phyloP scores from a whole-genome alignment of 2,797 vertebrate species.

The Acipenser ruthenus region DNA sequence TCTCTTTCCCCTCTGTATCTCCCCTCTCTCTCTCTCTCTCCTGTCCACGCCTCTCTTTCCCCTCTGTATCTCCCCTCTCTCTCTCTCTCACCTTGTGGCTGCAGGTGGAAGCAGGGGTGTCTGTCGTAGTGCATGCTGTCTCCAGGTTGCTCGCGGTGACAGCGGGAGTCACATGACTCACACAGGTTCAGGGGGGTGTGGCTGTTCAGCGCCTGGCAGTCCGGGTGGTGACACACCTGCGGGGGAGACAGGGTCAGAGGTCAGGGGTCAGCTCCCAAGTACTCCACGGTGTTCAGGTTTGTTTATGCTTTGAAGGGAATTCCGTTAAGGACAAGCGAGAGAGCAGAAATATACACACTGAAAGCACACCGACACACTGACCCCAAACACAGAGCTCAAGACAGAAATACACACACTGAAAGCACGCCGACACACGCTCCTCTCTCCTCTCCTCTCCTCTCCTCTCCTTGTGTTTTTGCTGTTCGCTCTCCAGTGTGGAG shows the following conservation, averaged over 20 bases:
- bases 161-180: slow-evolving; percentile 76
- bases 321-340: too few species aligned
- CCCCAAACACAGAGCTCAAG: too few species aligned
- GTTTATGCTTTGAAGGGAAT: too few species aligned
- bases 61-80: too few species aligned
- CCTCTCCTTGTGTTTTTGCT: background rate
- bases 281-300: too few species aligned
- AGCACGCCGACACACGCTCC: too few species aligned
- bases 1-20: too few species aligned
- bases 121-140: slow-evolving; percentile 79
- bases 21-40: background rate
- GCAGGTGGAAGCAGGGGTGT: slow-evolving; percentile 80
- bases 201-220: slow-evolving; percentile 77
- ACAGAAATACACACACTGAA: too few species aligned
- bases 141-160: slow-evolving; percentile 59
- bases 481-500: too few species aligned
- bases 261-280: too few species aligned
- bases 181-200: slow-evolving; percentile 76
- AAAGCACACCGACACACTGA: too few species aligned
- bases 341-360: too few species aligned
- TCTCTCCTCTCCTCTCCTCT: background rate
- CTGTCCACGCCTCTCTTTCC: background rate
- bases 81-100: slow-evolving; percentile 67
- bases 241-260: background rate
- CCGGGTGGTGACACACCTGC: slow-evolving; percentile 82